Evolutionary conservation across 2,888 invertebrate genomes (phyloP).

Genomic region (Myathropa florea): DNA sequence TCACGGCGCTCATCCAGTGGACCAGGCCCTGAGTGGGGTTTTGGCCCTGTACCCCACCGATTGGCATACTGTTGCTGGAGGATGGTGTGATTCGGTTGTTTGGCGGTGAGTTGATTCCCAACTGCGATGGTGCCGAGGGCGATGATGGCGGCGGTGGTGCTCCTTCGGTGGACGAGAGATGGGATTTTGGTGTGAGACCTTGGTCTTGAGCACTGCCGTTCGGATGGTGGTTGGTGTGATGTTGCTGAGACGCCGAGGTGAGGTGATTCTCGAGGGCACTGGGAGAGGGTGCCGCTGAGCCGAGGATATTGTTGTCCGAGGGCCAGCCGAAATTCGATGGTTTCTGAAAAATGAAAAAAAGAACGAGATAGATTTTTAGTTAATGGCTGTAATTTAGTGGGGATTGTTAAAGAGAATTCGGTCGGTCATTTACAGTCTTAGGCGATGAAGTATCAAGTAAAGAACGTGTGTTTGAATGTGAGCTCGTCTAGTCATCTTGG

Average conservation of each 20-base stretch:
- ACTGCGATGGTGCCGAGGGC: slow-evolving; percentile 72
- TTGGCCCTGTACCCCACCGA: slow-evolving; percentile 82
- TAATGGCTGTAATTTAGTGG: not conserved
- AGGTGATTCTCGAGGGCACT: slow-evolving; percentile 62
- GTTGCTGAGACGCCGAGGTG: slow-evolving; percentile 56
- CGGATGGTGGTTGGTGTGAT: slow-evolving; percentile 68
- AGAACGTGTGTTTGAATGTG: too few species aligned
- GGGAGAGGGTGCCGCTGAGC: slow-evolving; percentile 63
- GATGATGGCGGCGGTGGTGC: slow-evolving; percentile 72
- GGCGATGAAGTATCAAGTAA: too few species aligned
- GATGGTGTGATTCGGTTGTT: slow-evolving; percentile 61
- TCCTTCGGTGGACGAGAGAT: slow-evolving; percentile 55
- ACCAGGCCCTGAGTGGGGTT: slow-evolving; percentile 90
- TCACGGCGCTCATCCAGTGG: slow-evolving; percentile 96
- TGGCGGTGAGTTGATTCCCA: slow-evolving; percentile 55
- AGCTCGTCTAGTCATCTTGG: too few species aligned
- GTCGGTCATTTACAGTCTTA: not conserved
- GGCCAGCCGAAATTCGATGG: slow-evolving; percentile 84
- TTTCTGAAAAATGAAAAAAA: slow-evolving; percentile 82
- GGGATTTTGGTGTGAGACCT: slow-evolving; percentile 56
- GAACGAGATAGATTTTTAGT: not conserved
- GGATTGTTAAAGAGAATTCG: not conserved
- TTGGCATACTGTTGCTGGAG: slow-evolving; percentile 77
- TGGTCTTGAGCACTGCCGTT: slow-evolving; percentile 64
- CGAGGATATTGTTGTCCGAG: slow-evolving; percentile 77